These are phyloP conservation scores for Helarctos malayanus DNA, from an alignment of 2,797 vertebrate species.

Conservation along the genomic window DNA sequence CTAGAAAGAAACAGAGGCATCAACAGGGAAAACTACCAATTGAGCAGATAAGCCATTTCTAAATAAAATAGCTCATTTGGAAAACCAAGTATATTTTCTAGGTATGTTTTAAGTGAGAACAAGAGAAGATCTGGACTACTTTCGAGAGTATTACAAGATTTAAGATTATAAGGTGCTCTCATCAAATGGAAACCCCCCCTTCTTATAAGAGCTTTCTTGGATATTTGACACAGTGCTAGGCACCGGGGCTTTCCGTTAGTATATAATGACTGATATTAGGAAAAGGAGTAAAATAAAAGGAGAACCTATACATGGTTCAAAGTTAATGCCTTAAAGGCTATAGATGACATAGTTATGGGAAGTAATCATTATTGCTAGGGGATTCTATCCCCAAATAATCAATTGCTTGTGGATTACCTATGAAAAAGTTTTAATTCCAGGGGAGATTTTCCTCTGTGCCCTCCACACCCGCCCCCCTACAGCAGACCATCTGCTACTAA, in stretches of 20 bases:
- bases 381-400: background rate
- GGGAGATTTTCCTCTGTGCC: background rate
- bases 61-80: conserved; percentile 34
- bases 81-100: conserved; percentile 29
- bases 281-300: background rate
- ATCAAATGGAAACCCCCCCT: background rate
- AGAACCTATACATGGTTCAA: background rate
- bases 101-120: conserved; percentile 39
- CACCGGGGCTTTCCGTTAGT: background rate
- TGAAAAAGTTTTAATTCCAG: conserved; percentile 14
- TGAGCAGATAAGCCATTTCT: conserved; percentile 60
- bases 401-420: background rate
- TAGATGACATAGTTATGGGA: background rate
- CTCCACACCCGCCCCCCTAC: background rate
- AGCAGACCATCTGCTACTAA: background rate
- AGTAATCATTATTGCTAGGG: conserved; percentile 49
- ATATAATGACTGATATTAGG: background rate
- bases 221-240: background rate
- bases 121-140: conserved; percentile 16
- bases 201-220: background rate
- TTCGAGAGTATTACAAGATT: conserved; percentile 22
- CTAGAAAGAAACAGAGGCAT: conserved; percentile 21
- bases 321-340: conserved; percentile 5
- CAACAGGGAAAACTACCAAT: background rate
- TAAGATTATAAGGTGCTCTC: conserved; percentile 47